These are phyloP conservation scores for Melanostoma scalare DNA, from an alignment of 2,888 invertebrate genomes.

Conservation along the genomic window DNA sequence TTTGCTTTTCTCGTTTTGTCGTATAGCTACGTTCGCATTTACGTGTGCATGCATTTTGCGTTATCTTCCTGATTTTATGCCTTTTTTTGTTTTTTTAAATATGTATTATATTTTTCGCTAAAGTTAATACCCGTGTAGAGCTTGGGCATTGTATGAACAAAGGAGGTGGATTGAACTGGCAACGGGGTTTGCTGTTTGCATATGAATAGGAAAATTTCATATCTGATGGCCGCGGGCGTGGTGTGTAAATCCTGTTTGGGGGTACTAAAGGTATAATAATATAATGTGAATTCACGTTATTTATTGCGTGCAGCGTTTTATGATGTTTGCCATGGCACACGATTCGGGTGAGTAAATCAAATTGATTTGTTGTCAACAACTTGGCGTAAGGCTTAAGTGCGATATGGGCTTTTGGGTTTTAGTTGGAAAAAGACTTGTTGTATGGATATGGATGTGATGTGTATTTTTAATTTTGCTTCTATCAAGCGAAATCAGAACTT, in stretches of 20 bases:
- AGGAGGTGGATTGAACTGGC: conserved; percentile 8
- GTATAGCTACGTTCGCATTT: neutral
- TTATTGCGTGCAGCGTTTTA: conserved; percentile 56
- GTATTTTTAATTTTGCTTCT: no score
- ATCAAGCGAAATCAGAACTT: no score
- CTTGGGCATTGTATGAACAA: conserved; percentile 6
- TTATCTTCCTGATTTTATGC: conserved; percentile 43
- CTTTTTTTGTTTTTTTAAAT: conserved; percentile 6
- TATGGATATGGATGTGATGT: no score
- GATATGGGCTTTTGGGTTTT: no score
- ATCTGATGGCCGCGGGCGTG: conserved; percentile 64
- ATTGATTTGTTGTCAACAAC: conserved; percentile 58
- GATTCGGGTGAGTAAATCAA: conserved; percentile 52
- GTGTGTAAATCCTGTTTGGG: conserved; percentile 60
- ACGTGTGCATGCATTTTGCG: conserved; percentile 27
- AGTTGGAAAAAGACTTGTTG: no score
- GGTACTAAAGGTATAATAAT: conserved; percentile 23
- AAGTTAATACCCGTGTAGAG: conserved; percentile 10
- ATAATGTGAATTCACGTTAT: conserved; percentile 32
- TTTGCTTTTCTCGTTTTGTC: neutral
- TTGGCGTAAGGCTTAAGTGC: neutral
- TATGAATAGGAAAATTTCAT: conserved; percentile 52
- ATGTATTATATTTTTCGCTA: neutral
- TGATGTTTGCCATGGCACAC: conserved; percentile 39
- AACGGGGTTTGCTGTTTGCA: conserved; percentile 53